Evolutionary conservation across 2,888 invertebrate species (phyloP).

Genomic region (Platycnemis pennipes): DNA sequence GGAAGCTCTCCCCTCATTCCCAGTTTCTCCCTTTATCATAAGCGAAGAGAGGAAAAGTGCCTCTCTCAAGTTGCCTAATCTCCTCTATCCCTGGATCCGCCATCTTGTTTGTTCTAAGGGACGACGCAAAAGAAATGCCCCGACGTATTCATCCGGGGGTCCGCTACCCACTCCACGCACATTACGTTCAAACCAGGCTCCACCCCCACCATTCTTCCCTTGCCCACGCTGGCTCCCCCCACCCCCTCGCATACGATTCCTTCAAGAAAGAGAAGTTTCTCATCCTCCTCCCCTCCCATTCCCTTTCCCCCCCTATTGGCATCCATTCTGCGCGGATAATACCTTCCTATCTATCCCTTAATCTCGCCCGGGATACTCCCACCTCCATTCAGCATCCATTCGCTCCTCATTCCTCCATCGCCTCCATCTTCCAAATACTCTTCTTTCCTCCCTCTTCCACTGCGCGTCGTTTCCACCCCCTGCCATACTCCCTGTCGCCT

Average conservation of each 20-base stretch:
- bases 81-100: not conserved
- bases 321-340: conserved; percentile 54
- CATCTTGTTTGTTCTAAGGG: conserved; percentile 23
- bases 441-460: not conserved
- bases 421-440: not conserved
- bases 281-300: not conserved
- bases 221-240: not conserved
- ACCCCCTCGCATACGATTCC: not conserved
- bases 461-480: not conserved
- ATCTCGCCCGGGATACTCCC: not conserved
- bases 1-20: not conserved
- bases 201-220: not conserved
- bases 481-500: not conserved
- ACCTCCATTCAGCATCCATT: not conserved
- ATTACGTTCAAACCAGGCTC: too few relatives aligned
- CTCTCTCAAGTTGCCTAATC: not conserved
- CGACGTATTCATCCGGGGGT: not conserved
- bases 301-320: conserved; percentile 16
- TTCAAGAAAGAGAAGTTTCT: too few relatives aligned
- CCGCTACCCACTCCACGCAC: not conserved
- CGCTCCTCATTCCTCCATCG: conserved; percentile 33
- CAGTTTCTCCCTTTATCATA: not conserved
- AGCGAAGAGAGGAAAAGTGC: not conserved
- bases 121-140: not conserved
- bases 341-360: conserved; percentile 50